Evolutionary conservation across 1,140 invertebrate species (phyloP), one percentile per base, ranked within the genome.

Genomic region (Apocrypta bakeri): DNA sequence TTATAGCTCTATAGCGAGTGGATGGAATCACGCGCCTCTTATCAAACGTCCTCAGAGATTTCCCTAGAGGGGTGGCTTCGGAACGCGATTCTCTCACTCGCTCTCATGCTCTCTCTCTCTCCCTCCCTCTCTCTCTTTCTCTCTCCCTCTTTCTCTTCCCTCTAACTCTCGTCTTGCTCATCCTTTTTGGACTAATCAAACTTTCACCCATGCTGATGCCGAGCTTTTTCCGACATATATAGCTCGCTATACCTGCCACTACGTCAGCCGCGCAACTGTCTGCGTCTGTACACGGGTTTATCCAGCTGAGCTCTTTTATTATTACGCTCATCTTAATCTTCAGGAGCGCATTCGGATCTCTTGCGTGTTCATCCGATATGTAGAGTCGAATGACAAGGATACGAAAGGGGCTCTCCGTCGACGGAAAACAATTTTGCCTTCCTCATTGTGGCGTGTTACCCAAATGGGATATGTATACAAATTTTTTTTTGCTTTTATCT

Each of bases 21-120:
- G 86, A 87, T 88, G 85, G 85, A 86, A 88, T 87, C 85, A 85
- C 85, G 85, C 84, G 85, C 86, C 77, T 86, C 85, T 87, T 87
- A 87, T 87, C 86, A 85, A 88, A 86, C 85, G 85, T 85, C 87
- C 85, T 86, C 76, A 78, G 76, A 86, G 84, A 88, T 88, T 88
- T 87, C 87, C 87, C 86, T 83, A 27, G 87, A 84, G 85, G 73
- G 33, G 78, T 79, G 81, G 73, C 76, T 85, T 83, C 82, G 66
- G 31, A 14, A 79, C 76, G 72, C 80, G 79, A 72, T 68, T 81
- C 68, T 29, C 71, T 56, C 40, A 33, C 81, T 84, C 33, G 2
- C 33, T 37, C 69, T 82, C 82, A 76, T 79, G 79, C 81, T 81
- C 27, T 37, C 83, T 25, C 1, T 8, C 63, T 6, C 9, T 6